These are phyloP conservation scores for Coenonympha arcania DNA, from an alignment of 2,888 invertebrate genomes.

Conservation along the genomic window DNA sequence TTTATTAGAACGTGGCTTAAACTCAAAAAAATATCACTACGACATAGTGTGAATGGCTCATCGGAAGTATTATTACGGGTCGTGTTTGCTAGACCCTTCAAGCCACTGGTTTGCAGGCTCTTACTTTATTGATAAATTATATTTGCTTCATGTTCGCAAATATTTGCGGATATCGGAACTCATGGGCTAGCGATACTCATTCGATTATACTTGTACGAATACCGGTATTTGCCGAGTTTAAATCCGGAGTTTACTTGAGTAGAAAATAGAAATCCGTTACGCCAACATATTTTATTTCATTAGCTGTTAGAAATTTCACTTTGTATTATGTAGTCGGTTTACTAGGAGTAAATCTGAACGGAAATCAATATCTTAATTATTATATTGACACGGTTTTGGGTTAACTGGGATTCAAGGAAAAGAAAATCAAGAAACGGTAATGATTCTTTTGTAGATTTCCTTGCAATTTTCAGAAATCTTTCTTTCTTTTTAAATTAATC, in stretches of 20 bases:
- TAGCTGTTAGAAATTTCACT: too few species aligned
- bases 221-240: constrained; percentile 2
- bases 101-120: constrained; percentile 29
- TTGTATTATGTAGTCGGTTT: too few species aligned
- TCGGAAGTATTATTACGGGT: constrained; percentile 43
- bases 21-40: not conserved
- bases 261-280: not conserved
- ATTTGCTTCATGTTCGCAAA: constrained; percentile 30
- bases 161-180: constrained; percentile 28
- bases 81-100: constrained; percentile 41
- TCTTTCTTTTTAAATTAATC: too few species aligned
- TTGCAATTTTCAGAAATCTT: too few species aligned
- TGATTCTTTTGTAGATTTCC: too few species aligned
- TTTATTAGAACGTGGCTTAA: too few species aligned
- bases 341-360: too few species aligned
- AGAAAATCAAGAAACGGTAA: too few species aligned
- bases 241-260: not conserved
- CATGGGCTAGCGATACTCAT: constrained; percentile 17
- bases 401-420: too few species aligned
- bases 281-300: not conserved
- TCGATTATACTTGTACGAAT: constrained; percentile 15
- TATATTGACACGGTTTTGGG: too few species aligned
- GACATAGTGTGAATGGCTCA: constrained; percentile 19
- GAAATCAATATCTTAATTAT: too few species aligned
- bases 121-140: constrained; percentile 34